Base-by-base conservation (phyloP, 2,797 vertebrate genomes). In the Coranthus polyacanthus region DNA sequence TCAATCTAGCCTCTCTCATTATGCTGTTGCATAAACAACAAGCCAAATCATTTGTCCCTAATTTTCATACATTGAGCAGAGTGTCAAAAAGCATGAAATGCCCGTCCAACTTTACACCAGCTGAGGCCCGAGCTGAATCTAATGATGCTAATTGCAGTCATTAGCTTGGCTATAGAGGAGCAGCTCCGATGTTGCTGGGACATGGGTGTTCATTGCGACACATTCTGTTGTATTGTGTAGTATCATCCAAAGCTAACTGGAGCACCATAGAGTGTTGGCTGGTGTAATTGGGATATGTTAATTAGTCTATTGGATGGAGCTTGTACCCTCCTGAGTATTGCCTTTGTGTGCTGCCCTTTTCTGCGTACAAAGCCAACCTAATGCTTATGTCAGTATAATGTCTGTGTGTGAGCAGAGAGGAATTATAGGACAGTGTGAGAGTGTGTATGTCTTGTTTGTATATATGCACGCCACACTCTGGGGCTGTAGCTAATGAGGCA, bases 301-400 rank as follows among this genome's bases (percentile, higher is more conserved):
- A 92, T 92, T 90, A 88, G 87, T 81, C 85, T 69, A 75, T 83
- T 91, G 88, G 88, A 91, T 77, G 77, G 82, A 73, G 87, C 83
- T 80, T 85, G 88, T 88, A 81, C 54, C 64, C 87, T 89, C 88
- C 72, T 46, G 88, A 83, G 88, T 37, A 76, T 79, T 72, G 72
- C 68, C 54, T 89, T 90, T 90, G 90, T 90, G 75, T 15, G 46
- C 49, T 89, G 85, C 86, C 84, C 84, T 92, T 92, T 90, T 79
- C 85, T 79, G 72, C 83, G 57, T 68, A 84, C 85, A 87, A 85
- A 90, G 85, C 81, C 65, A 82, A 70, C 47, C 66, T 75, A 72
- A 79, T 87, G 76, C 67, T 73, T 67, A 60, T 83, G 83, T 89
- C 85, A 72, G 68, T 86, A 37, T 69, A 37, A 45, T 66, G 50